Base-by-base conservation (phyloP, 1,140 invertebrate genomes). In the Cydia splendana region DNA sequence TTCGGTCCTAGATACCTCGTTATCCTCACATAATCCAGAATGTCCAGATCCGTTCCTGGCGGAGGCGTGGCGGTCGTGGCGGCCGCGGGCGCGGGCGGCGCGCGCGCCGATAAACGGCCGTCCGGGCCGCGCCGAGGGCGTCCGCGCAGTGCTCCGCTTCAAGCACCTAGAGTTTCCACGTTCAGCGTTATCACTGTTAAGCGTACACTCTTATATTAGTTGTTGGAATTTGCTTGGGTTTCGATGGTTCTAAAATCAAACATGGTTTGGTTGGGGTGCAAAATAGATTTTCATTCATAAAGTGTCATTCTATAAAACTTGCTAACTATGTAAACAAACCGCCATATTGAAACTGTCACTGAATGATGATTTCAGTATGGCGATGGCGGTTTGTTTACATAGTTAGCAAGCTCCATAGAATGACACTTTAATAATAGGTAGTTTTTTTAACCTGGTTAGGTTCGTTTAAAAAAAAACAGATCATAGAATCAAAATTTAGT, bases 1-100 rank as follows among this genome's bases (percentile, higher is more conserved):
- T 38, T 9, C 30, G 4, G n/a, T 10, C n/a, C n/a, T n/a, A 10
- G 30, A 18, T 38, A 38, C 67, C 34, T 71, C 38, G 34, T 38
- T 71, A 28, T 67, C 62, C 1, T 73, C 51, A 34, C 15, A 65
- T 74, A 62, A 65, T 78, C 75, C 75, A 65, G 53, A 67, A 34
- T 79, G 76, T 81, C 67, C 77, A 82, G 81, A 81, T 83, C 78
- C 83, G 83, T 71, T 76, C 79, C 81, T 79, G 83, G 74, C 77
- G 73, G 81, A 20, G 86, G 86, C 86, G 85, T 87, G 85, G 81
- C 82, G 75, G 79, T 84, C 84, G 82, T 84, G 80, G 30, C 24
- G 53, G 76, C 79, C 75, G 76, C 80, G 75, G 78, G 84, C 80
- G 69, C 65, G 77, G 75, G 82, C 79, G 79, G 84, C 81, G 83